Evolutionary conservation across 2,797 vertebrate species (phyloP), one percentile per base, ranked within the genome.

Genomic region (Chaunax sp.): DNA sequence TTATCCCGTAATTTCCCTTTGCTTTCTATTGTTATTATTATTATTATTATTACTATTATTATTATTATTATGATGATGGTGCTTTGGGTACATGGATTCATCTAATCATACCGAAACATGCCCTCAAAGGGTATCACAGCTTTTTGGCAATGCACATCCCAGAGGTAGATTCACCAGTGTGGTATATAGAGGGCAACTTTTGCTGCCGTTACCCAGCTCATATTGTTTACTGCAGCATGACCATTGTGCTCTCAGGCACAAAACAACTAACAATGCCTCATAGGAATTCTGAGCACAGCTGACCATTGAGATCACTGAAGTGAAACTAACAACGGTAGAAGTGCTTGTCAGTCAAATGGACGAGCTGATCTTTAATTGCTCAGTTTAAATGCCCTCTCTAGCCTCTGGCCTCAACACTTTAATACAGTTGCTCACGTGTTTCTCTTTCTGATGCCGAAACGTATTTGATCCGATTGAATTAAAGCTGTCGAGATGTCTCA

Each of bases 321-420:
- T 73, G 73, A 65, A 69, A 68, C 28, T 25, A 58, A 65, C 60
- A 47, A 28, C 10, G 16, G 55, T 22, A 9, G 23, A 71, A 51
- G 26, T 70, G 54, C 57, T 43, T 35, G 58, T 67, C 35, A 49
- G 47, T 18, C 64, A 53, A 49, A 20, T 45, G 45, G 13, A 76
- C 23, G 26, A 44, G 56, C 51, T 18, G 63, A 38, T 67, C 43
- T 19, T 43, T 58, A 59, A 57, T 26, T 44, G 38, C 45, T 54
- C 49, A 4, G 38, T 53, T 77, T 45, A 30, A 52, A 26, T 18
- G 2, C 6, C 25, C 23, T 23, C 20, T 68, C 23, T 19, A 14
- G 52, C 60, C 52, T 53, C 40, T 55, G 55, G 28, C 43, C 38
- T 63, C 40, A 25, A 37, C 14, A 22, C 47, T 52, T 40, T 59